Conservation (phyloP, 1,140 invertebrate species). For the Coptotermes formosanus region DNA sequence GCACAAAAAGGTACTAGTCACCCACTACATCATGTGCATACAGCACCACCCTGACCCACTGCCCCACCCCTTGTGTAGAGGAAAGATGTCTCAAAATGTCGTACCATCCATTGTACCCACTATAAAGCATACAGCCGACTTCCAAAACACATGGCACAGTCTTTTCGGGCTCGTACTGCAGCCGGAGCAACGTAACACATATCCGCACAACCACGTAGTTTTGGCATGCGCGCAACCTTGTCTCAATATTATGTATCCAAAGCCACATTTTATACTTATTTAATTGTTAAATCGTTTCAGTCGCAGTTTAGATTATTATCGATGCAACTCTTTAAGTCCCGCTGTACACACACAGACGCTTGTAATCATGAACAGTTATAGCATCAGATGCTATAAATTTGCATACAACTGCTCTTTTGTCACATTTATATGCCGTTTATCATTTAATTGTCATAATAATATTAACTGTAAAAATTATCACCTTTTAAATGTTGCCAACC, state of each 20-base stretch:
- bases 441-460: slow-evolving; percentile 3
- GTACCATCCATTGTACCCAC: background rate
- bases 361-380: too few species aligned
- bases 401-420: background rate
- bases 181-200: too few species aligned
- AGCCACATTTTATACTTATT: background rate
- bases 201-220: too few species aligned
- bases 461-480: slow-evolving; percentile 7
- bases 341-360: too few species aligned
- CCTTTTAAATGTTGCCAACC: background rate
- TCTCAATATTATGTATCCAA: background rate
- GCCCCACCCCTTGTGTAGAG: background rate
- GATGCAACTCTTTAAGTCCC: too few species aligned
- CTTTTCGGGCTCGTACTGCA: too few species aligned
- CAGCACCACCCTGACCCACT: background rate
- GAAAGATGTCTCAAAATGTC: background rate
- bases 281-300: background rate
- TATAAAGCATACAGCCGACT: background rate
- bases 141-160: too few species aligned
- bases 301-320: too few species aligned
- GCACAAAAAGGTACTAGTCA: too few species aligned
- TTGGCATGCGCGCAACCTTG: background rate
- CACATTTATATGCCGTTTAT: background rate
- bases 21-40: too few species aligned
- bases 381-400: background rate